These are phyloP conservation scores for Nymphicus hollandicus DNA, from an alignment of 2,113 vertebrate species.

Conservation along the genomic window DNA sequence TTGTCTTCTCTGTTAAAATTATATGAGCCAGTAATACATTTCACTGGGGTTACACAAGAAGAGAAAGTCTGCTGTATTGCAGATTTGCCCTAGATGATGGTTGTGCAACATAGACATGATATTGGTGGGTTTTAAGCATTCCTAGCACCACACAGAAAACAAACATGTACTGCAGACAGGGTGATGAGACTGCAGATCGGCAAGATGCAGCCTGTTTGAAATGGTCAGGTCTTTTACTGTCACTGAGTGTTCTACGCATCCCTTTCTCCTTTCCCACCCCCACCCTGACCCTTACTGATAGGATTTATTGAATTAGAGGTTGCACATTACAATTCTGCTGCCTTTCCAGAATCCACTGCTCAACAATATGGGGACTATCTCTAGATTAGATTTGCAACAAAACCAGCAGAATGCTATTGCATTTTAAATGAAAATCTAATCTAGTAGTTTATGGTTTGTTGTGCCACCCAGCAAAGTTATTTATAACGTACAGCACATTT, in stretches of 20 bases:
- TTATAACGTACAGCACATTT: background rate
- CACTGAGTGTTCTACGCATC: background rate
- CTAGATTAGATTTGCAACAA: background rate
- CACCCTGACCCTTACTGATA: background rate
- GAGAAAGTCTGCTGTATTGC: background rate
- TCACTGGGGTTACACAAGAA: background rate
- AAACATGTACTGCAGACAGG: background rate
- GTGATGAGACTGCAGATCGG: background rate
- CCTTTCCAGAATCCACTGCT: conserved; percentile 11
- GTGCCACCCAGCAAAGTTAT: background rate
- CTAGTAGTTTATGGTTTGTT: conserved; percentile 12
- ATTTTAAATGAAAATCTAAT: conserved; percentile 31
- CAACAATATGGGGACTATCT: background rate
- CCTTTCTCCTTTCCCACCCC: background rate
- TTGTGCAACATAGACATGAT: background rate
- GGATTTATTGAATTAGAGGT: conserved; percentile 8
- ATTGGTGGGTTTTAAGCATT: background rate
- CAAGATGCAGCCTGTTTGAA: background rate
- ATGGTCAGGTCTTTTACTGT: background rate
- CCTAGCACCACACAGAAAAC: background rate
- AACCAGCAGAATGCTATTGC: background rate
- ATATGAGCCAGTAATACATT: background rate
- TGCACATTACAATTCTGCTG: background rate
- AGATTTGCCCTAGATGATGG: background rate
- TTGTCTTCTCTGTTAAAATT: background rate